phyloP scores from a whole-genome alignment of 1,140 invertebrate species.

The Drosophila ironensis region DNA sequence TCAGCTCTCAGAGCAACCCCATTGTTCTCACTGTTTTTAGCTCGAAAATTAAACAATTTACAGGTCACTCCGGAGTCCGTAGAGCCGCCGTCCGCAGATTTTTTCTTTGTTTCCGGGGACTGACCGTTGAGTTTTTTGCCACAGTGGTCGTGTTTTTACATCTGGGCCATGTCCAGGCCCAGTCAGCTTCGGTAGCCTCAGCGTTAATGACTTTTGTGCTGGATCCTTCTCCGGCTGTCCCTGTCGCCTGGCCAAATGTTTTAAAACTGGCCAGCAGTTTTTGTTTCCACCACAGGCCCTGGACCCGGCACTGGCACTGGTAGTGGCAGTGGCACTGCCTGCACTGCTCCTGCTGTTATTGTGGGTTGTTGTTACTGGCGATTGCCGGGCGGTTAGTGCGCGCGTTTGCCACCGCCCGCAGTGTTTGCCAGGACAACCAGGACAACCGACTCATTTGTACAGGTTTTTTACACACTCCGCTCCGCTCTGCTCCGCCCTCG shows the following conservation, averaged over 20 bases:
- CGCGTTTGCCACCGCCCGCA: constrained; percentile 70
- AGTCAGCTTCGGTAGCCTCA: constrained; percentile 54
- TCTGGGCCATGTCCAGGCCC: constrained; percentile 74
- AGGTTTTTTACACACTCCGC: constrained; percentile 54
- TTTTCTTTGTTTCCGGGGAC: constrained; percentile 36
- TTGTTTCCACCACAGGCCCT: constrained; percentile 18
- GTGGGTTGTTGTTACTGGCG: constrained; percentile 41
- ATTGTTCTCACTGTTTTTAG: constrained; percentile 4
- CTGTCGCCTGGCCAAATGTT: constrained; percentile 37
- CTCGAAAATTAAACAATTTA: constrained; percentile 20
- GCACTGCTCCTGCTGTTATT: constrained; percentile 34
- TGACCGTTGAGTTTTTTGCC: constrained; percentile 72
- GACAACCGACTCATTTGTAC: constrained; percentile 77
- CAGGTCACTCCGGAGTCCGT: constrained; percentile 33
- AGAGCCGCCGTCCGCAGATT: constrained; percentile 10
- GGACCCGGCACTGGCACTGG: too few relatives aligned
- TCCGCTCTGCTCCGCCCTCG: too few relatives aligned
- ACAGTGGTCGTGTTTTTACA: constrained; percentile 79
- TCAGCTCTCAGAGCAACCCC: background rate
- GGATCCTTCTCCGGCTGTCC: constrained; percentile 37
- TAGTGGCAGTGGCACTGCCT: constrained; percentile 2
- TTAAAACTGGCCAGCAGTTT: constrained; percentile 44
- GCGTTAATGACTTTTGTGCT: constrained; percentile 80
- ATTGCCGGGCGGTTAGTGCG: constrained; percentile 71
- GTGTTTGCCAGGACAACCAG: constrained; percentile 75